phyloP scores from a whole-genome alignment of 2,113 vertebrate genomes.

The Cynoglossus semilaevis region DNA sequence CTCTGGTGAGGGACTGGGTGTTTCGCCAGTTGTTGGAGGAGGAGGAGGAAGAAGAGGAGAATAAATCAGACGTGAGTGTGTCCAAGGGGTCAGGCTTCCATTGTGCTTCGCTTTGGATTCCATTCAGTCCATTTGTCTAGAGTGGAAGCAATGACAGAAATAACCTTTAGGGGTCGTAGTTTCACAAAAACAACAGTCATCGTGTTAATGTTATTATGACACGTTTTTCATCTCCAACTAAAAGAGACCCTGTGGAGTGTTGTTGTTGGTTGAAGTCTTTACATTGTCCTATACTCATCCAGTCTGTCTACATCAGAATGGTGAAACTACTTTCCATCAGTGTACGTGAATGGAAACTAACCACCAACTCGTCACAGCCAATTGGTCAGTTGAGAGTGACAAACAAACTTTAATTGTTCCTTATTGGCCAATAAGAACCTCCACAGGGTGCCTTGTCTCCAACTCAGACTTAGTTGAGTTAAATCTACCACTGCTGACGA shows the following conservation, averaged over 20 bases:
- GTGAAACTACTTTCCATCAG: too few species aligned
- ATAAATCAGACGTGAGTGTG: slow-evolving; percentile 78
- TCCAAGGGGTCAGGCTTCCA: slow-evolving; percentile 82
- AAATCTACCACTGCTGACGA: slow-evolving; percentile 3
- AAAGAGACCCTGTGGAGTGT: too few species aligned
- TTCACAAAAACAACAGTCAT: neutral
- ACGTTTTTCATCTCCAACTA: too few species aligned
- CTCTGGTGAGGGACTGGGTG: slow-evolving; percentile 77
- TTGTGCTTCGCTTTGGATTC: slow-evolving; percentile 78
- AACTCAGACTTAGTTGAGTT: neutral
- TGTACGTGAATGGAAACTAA: too few species aligned
- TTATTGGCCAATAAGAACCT: slow-evolving; percentile 1
- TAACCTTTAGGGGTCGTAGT: neutral
- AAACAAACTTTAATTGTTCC: too few species aligned
- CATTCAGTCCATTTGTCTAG: slow-evolving; percentile 72
- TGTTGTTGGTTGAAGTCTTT: too few species aligned
- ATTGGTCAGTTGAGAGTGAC: too few species aligned
- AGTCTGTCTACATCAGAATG: too few species aligned
- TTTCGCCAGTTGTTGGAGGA: slow-evolving; percentile 65
- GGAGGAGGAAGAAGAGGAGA: slow-evolving; percentile 62
- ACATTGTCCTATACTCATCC: too few species aligned
- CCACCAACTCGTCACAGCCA: too few species aligned
- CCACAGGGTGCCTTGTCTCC: slow-evolving; percentile 38
- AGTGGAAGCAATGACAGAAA: slow-evolving; percentile 63
- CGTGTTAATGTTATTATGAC: neutral